phyloP scores from a whole-genome alignment of 2,797 vertebrate species.

The Neomorphus geoffroyi region DNA sequence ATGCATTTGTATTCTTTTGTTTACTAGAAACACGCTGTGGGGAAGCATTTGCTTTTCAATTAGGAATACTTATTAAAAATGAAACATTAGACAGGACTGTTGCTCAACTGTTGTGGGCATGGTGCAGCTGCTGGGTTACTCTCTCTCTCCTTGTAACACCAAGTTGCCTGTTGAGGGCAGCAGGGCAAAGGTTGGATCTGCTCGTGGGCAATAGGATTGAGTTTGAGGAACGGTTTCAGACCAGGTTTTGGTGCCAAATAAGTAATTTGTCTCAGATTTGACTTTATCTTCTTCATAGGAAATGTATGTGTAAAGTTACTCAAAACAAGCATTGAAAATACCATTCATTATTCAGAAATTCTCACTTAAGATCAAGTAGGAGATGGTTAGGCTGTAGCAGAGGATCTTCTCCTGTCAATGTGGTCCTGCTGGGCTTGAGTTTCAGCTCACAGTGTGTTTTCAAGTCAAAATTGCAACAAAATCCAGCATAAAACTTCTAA shows the following conservation, averaged over 20 bases:
- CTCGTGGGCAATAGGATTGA: background rate
- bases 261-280: background rate
- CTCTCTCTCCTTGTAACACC: background rate
- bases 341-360: background rate
- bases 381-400: background rate
- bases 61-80: background rate
- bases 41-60: background rate
- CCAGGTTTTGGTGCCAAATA: background rate
- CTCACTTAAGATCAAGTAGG: background rate
- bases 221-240: background rate
- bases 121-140: background rate
- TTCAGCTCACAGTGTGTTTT: background rate
- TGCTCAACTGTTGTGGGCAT: background rate
- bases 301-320: background rate
- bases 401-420: background rate
- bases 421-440: background rate
- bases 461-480: background rate
- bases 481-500: background rate
- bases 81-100: background rate
- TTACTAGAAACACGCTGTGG: background rate
- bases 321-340: background rate
- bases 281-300: background rate
- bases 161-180: rapidly evolving
- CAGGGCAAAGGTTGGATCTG: background rate
- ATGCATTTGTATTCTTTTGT: background rate